Percentiles rank a stretch among this genome's conserved stretches.
Conservation (phyloP, 92 coral and sea anemone genomes). For the Phenganax stokvisi region DNA sequence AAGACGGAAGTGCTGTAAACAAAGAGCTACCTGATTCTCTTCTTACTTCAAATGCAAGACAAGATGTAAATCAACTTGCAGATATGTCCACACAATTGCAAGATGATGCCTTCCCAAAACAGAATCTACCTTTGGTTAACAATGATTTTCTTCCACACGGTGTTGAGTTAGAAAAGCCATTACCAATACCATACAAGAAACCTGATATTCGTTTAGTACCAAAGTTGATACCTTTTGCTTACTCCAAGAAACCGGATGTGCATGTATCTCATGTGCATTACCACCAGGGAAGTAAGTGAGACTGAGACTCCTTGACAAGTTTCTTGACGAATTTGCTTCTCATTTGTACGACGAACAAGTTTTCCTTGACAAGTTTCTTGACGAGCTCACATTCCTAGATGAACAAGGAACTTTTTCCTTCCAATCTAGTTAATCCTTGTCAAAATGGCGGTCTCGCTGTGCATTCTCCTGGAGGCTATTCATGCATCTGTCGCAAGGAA, state of each 20-base stretch:
- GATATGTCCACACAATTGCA: neutral
- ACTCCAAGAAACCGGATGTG: constrained; percentile 58
- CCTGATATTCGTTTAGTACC: constrained; percentile 67
- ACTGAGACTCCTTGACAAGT: neutral
- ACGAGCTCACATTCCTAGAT: neutral
- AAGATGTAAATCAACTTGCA: neutral
- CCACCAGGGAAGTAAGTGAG: constrained; percentile 64
- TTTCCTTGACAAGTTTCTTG: no score
- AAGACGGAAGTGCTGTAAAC: neutral
- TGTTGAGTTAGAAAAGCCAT: constrained; percentile 50
- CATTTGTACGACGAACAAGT: no score
- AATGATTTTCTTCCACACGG: constrained; percentile 4
- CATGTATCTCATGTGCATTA: constrained; percentile 72
- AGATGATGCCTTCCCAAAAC: neutral
- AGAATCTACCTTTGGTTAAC: neutral
- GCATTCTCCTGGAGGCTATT: constrained; percentile 27
- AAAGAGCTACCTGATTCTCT: neutral
- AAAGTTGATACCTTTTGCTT: constrained; percentile 68
- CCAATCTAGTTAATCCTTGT: constrained; percentile 25
- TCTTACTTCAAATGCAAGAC: neutral
- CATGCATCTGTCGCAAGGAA: constrained; percentile 34
- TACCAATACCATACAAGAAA: constrained; percentile 59
- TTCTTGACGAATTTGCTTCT: no score
- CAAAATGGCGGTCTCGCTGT: constrained; percentile 34
- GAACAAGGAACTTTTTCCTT: neutral